These are phyloP conservation scores for Orthosia incerta DNA, from an alignment of 2,888 invertebrate genomes.

Conservation along the genomic window DNA sequence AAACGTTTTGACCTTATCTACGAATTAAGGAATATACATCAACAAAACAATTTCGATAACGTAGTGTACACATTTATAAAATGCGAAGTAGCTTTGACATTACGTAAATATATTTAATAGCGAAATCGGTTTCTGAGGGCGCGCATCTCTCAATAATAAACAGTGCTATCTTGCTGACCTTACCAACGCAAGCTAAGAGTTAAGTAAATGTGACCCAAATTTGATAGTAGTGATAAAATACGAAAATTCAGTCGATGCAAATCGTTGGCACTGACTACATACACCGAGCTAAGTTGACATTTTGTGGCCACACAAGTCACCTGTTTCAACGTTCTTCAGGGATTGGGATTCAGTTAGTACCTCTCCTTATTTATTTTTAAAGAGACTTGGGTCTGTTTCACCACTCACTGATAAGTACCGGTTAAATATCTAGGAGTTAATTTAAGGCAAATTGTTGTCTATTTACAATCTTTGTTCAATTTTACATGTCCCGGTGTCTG, in stretches of 20 bases:
- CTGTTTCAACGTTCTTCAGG: constrained; percentile 7
- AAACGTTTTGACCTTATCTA: constrained; percentile 1
- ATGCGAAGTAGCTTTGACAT: constrained; percentile 1
- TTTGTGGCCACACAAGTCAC: constrained; percentile 25
- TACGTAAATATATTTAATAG: constrained; percentile 21
- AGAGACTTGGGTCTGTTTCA: neutral
- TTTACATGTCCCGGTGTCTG: too few relatives aligned
- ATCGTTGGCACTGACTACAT: constrained; percentile 68
- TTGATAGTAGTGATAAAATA: constrained; percentile 63
- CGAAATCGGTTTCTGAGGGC: constrained; percentile 9
- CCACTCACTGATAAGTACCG: neutral
- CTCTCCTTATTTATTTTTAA: constrained; percentile 1
- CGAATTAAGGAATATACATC: neutral
- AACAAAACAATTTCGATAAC: constrained; percentile 13
- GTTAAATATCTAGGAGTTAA: neutral
- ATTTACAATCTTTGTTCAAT: too few relatives aligned
- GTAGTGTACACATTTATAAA: neutral
- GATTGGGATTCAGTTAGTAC: constrained; percentile 28
- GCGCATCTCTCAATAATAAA: constrained; percentile 36
- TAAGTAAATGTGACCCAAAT: constrained; percentile 73
- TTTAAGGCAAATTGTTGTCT: neutral
- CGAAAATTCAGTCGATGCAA: constrained; percentile 73
- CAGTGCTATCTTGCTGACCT: constrained; percentile 71
- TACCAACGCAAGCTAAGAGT: constrained; percentile 66
- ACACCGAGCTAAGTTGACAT: constrained; percentile 41